Evolutionary conservation across 2,888 invertebrate genomes (phyloP), one percentile per base, ranked within the genome.

Genomic region (Lacanobia oleracea): DNA sequence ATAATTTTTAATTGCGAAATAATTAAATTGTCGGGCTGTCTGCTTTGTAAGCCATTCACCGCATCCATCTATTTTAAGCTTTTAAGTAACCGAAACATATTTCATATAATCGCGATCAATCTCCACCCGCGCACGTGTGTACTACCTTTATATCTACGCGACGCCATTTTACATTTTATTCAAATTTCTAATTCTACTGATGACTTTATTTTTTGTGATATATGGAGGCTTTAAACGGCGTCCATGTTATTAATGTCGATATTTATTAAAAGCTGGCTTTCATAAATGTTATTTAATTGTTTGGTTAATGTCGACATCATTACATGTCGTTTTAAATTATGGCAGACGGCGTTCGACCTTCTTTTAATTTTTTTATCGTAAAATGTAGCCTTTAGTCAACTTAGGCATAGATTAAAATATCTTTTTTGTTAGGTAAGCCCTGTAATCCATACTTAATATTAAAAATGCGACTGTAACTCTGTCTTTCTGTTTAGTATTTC

Each of bases 71-170:
- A 43, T 33, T 65, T 27, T 6, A 53, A 48, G 6, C 50, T 68
- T n/a, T 48, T 0, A 10, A 33, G 53, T 50, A 10, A 7, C 79
- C 71, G 78, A 86, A 86, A 90, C 91, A 93, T 93, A 93, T 91
- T 90, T 93, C 93, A 93, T 91, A 90, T 81, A 77, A 50, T 85
- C 83, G 87, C 90, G 83, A 95, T 95, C 93, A 92, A 94, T 95
- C 95, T 91, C 79, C 91, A 87, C 94, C 94, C 90, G 91, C 93
- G 84, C 86, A 82, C 65, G 50, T 80, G 65, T 73, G 53, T 27
- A 59, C 37, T n/a, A 27, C 12, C 48, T 43, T 82, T 91, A 91
- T 93, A 91, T 90, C 91, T 61, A 84, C 79, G 53, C 71, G 61
- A 56, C 61, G 53, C 60, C 71, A 78, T 86, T 72, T 81, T 66